Evolutionary conservation across 2,113 vertebrate species (phyloP).

Genomic region (Labeo rohita): DNA sequence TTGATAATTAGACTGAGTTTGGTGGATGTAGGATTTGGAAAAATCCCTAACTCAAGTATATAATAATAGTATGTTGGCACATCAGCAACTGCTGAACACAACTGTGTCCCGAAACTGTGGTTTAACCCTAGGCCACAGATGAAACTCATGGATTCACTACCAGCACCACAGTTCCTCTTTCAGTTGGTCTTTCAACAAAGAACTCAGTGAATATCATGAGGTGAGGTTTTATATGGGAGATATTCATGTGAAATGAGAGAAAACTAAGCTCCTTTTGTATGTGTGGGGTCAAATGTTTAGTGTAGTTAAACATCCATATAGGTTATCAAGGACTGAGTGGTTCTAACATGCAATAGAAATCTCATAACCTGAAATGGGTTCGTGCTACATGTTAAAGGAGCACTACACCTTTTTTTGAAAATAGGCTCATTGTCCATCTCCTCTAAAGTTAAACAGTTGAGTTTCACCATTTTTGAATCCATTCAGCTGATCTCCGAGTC

Average conservation of each 20-base stretch:
- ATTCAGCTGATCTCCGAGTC: too few species aligned
- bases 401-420: neutral
- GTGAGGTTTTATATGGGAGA: neutral
- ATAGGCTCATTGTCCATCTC: too few species aligned
- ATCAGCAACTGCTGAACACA: slow-evolving; percentile 33
- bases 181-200: neutral
- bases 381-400: too few species aligned
- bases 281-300: neutral
- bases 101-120: slow-evolving; percentile 47
- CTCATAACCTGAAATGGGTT: neutral
- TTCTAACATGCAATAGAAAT: neutral
- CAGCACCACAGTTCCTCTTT: slow-evolving; percentile 43
- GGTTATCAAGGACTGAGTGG: neutral
- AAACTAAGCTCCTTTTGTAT: neutral
- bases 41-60: neutral
- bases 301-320: neutral
- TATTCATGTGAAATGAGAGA: neutral
- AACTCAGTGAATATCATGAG: slow-evolving; percentile 1
- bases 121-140: slow-evolving; percentile 11
- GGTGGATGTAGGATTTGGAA: neutral
- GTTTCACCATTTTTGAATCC: too few species aligned
- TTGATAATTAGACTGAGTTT: neutral
- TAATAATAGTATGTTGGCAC: neutral
- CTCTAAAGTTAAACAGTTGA: too few species aligned
- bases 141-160: slow-evolving; percentile 33